Conservation (phyloP, 2,113 vertebrate species). For the Manacus vitellinus region DNA sequence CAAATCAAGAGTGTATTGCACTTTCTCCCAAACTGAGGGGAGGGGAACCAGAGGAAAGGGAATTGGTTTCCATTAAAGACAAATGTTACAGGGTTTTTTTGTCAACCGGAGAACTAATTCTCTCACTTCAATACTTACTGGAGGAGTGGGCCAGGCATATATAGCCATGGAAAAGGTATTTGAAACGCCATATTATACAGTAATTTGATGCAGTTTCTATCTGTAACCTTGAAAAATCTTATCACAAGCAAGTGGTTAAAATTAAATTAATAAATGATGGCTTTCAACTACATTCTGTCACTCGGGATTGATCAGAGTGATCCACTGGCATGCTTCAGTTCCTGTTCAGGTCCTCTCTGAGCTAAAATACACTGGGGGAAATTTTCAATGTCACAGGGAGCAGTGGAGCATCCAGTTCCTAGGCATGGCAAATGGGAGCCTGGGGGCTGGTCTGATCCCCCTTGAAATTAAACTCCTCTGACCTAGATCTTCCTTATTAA, state of each 20-base stretch:
- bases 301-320: background rate
- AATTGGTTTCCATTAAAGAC: background rate
- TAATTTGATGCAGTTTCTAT: slow-evolving; percentile 15
- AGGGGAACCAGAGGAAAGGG: background rate
- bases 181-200: background rate
- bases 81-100: background rate
- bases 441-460: background rate
- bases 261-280: background rate
- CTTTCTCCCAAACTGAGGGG: background rate
- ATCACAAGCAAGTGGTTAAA: background rate
- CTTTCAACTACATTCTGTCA: background rate
- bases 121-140: background rate
- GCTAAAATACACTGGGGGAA: background rate
- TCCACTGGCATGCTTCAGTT: background rate
- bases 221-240: slow-evolving; percentile 44
- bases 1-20: background rate
- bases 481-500: background rate
- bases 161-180: background rate
- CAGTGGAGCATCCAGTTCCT: background rate
- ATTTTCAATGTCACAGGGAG: background rate
- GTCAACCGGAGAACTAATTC: background rate
- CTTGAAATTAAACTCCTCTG: background rate
- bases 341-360: background rate
- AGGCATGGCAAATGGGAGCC: background rate
- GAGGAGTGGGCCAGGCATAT: background rate